These are phyloP conservation scores for Tromatobia lineatoria DNA, from an alignment of 2,888 invertebrate species.

Conservation along the genomic window DNA sequence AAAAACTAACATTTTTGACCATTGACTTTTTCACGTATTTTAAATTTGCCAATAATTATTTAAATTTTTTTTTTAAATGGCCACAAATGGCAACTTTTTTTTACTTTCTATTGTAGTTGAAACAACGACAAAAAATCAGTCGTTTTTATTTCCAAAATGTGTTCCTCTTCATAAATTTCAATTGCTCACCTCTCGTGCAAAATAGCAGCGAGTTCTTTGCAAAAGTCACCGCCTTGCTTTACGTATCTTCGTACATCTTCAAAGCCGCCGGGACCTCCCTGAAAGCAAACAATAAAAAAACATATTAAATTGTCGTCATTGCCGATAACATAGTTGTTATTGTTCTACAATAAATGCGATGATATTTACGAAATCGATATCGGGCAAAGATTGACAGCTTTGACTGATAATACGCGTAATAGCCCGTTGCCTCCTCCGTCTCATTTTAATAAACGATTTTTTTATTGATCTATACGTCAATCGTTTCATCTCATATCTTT, in stretches of 20 bases:
- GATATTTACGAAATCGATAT: conserved; percentile 60
- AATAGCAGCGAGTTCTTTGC: conserved; percentile 95
- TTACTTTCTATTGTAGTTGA: no score
- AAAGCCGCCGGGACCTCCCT: conserved; percentile 96
- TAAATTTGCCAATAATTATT: not conserved
- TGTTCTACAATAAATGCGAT: not conserved
- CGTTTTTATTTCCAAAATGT: no score
- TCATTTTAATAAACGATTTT: conserved; percentile 35
- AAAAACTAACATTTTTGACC: not conserved
- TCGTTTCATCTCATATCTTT: conserved; percentile 7
- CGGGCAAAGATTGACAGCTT: conserved; percentile 60
- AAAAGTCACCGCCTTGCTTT: conserved; percentile 97
- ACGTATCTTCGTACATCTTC: conserved; percentile 96
- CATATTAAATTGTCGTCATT: not conserved
- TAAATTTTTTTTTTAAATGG: no score
- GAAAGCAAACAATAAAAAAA: conserved; percentile 84
- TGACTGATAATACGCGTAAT: conserved; percentile 63
- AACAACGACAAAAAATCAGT: no score
- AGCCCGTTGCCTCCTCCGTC: conserved; percentile 40
- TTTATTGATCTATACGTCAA: conserved; percentile 13
- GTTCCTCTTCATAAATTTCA: not conserved
- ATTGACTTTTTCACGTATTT: not conserved
- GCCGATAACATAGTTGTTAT: not conserved
- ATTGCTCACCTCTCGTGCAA: conserved; percentile 95
- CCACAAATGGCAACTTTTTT: no score